Base-by-base conservation (phyloP, 2,113 vertebrate species). In the Festucalex cinctus region DNA sequence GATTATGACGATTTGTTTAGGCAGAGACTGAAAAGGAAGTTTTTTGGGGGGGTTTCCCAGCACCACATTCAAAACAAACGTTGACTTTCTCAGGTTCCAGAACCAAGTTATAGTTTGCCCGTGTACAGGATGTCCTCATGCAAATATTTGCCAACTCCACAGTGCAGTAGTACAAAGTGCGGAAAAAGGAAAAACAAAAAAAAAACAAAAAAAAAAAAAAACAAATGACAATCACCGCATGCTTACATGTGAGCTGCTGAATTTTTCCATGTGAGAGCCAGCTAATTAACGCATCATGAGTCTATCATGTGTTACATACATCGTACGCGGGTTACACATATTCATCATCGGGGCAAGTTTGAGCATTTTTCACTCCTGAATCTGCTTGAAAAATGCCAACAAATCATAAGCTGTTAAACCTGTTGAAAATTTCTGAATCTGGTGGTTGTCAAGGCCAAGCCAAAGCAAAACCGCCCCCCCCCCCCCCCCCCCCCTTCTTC, bases 81-180 rank as follows among this genome's bases (percentile, higher is more conserved):
- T 22, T 22, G 24, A 28, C 36, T 61, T 61, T 7, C 22, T 41
- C 20, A 24, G 17, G 9, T 39, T 41, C 20, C 41, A 24, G 6
- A 60, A 36, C 9, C 9, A 36, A 35, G 51, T 54, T 24, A 17
- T 32, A 32, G 5, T 57, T 32, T 57, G 6, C 32, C 26, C 54
- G 19, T 19, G 9, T 57, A 14, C 26, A 32, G 54, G 16, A 28
- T 32, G 26, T 57, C 16, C 5, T 32, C 26, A 28, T 10, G 9
- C 26, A 28, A 57, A 57, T 57, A 57, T 57, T 57, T 54, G 16
- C 43, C 17, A 46, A 46, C 19, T 22, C 22, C 48, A 51, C 28
- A 62, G 37, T 22, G 59, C n/a, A 61, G 36, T 22, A 22, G 59
- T 62, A 14, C 59, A 62, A 39, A 62, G 58, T 60, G 58, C 35